These are phyloP conservation scores for Cacatua alba DNA, from an alignment of 2,113 vertebrate genomes.

Conservation along the genomic window DNA sequence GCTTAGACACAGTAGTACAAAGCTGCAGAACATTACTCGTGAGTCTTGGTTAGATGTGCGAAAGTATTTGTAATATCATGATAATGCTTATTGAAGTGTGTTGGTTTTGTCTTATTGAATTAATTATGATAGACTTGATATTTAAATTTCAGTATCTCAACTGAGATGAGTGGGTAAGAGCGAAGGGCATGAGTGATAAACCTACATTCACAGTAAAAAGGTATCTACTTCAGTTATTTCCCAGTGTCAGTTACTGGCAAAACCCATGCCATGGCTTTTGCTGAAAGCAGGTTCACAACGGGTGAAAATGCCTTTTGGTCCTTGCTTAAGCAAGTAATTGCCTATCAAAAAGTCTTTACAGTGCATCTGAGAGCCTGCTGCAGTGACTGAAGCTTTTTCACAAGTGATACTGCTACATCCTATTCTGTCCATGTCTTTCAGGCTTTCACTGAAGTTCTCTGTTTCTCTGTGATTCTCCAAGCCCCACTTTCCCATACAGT, in stretches of 20 bases:
- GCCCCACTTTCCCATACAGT: neutral
- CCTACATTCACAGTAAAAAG: neutral
- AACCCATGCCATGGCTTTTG: neutral
- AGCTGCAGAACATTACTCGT: neutral
- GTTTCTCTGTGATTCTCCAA: neutral
- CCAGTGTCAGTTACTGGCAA: neutral
- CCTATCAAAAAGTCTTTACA: neutral
- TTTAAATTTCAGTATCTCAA: neutral
- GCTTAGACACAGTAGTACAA: neutral
- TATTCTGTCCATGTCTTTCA: neutral
- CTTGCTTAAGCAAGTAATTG: neutral
- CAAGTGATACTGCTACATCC: accelerated
- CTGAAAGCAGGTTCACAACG: neutral
- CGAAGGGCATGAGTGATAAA: neutral
- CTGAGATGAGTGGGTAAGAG: neutral
- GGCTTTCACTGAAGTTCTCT: neutral
- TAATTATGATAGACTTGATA: neutral
- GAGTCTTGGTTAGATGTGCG: neutral
- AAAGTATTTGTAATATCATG: neutral
- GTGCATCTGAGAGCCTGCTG: neutral
- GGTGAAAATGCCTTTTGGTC: neutral
- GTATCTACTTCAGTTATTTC: neutral
- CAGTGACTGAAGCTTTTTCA: neutral
- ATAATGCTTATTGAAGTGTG: neutral
- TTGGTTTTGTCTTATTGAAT: neutral